Evolutionary conservation across 2,888 invertebrate genomes (phyloP), one percentile per base, ranked within the genome.

Genomic region (Myopa testacea): DNA sequence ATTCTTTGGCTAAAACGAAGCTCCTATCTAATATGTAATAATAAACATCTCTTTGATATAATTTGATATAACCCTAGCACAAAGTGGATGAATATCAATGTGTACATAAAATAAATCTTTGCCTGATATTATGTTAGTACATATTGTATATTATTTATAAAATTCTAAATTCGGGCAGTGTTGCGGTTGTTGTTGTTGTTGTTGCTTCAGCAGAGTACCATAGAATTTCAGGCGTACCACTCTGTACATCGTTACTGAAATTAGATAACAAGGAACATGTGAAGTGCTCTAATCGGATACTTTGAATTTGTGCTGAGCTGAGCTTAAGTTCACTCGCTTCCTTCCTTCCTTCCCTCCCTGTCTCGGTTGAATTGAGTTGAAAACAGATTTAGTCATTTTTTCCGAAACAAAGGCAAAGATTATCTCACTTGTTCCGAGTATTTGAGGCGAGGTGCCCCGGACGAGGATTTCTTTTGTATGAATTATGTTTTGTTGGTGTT

Each of bases 401-500:
- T 38, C 19, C 26, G 10, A 69, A 68, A 75, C 75, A 75, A 75
- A 60, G 38, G 75, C 63, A 63, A 14, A 19, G 75, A 75, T 75
- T 69, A 75, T 75, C 75, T 60, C 60, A 75, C 68, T 69, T 69
- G 68, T 45, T 60, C 8, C 69, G 75, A 75, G 75, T 60, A 65
- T 65, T 26, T 26, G 19, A 73, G 10, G 45, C 45, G 45, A 50
- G 52, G 52, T 52, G 65, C 63, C 63, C 65, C n/a, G 37, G 55
- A 70, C 40, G 7, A 37, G 16, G 34, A 12, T 68, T 62, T 50
- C 68, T 67, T 12, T 45, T 50, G 16, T 58, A 52, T n/a, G 58
- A 5, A 16, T 45, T 62, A 14, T 73, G 38, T 55, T 34, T 65
- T 79, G 78, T 70, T 76, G 75, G 78, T 79, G 78, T 79, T 80